A percentile compares a stretch with the other conserved stretches of the same genome.
Conservation (phyloP, 2,797 vertebrate species). For the Acanthurus lineatus region DNA sequence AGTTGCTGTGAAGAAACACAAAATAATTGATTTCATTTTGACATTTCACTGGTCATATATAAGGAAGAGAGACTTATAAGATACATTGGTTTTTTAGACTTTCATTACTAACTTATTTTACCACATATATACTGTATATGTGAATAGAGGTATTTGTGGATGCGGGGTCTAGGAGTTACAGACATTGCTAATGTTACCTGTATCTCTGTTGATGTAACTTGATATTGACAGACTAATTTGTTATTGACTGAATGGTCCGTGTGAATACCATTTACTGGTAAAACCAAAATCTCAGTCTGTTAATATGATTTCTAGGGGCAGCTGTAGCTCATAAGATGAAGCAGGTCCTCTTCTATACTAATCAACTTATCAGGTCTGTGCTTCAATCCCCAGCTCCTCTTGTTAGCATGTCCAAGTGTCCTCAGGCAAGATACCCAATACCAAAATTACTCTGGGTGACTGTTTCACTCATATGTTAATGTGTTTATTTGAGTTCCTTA, state of each 20-base stretch:
- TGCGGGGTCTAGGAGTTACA: not conserved
- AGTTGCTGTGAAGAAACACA: slow-evolving; percentile 70
- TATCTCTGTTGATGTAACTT: not conserved
- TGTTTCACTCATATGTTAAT: no score
- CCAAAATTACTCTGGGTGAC: no score
- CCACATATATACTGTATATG: no score
- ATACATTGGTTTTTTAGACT: not conserved
- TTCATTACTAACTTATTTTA: not conserved
- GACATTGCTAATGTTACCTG: not conserved
- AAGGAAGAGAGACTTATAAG: not conserved
- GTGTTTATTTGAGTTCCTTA: no score
- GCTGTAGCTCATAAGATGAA: no score
- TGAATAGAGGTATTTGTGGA: not conserved
- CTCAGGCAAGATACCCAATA: no score
- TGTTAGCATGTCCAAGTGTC: no score
- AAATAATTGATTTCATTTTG: slow-evolving; percentile 32
- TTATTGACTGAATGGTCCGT: not conserved
- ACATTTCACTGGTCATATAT: slow-evolving; percentile 21
- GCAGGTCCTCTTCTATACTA: no score
- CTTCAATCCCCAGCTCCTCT: no score
- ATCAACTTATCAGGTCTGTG: no score
- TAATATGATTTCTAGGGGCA: no score
- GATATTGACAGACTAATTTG: not conserved
- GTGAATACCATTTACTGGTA: not conserved
- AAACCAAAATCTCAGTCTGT: not conserved